Evolutionary conservation across 2,797 vertebrate genomes (phyloP).

Genomic region (Acanthurus leucopareius): DNA sequence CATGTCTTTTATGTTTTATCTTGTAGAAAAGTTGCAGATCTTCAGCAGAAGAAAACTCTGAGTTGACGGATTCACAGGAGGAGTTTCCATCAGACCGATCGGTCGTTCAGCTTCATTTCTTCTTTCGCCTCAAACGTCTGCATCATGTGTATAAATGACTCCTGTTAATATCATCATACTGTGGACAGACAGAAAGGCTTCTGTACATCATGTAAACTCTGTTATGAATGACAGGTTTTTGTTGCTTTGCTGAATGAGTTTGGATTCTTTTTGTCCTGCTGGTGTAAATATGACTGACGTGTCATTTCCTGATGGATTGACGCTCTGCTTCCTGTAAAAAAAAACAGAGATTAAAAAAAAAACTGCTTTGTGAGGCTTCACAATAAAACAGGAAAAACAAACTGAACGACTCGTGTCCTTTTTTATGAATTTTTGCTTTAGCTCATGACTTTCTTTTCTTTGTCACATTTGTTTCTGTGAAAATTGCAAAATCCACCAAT

Average conservation of each 20-base stretch:
- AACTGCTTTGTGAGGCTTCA: neutral
- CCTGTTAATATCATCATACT: neutral
- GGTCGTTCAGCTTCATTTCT: neutral
- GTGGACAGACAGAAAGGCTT: neutral
- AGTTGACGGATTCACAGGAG: neutral
- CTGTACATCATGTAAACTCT: neutral
- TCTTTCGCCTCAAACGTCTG: neutral
- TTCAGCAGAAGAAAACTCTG: rapidly evolving
- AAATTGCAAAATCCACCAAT: no score
- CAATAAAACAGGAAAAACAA: constrained; percentile 16
- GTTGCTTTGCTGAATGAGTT: neutral
- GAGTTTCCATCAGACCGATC: neutral
- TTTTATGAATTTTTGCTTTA: neutral
- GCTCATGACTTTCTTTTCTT: neutral
- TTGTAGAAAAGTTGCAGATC: neutral
- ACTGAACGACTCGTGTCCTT: neutral
- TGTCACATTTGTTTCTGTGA: neutral
- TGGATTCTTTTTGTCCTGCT: neutral
- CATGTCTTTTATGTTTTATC: neutral
- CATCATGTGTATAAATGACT: neutral
- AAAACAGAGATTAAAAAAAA: neutral
- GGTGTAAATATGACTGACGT: constrained; percentile 20
- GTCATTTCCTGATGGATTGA: neutral
- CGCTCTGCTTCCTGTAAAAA: neutral
- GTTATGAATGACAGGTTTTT: neutral